Conservation (phyloP, 2,113 vertebrate genomes). For the Laticauda laticaudata region DNA sequence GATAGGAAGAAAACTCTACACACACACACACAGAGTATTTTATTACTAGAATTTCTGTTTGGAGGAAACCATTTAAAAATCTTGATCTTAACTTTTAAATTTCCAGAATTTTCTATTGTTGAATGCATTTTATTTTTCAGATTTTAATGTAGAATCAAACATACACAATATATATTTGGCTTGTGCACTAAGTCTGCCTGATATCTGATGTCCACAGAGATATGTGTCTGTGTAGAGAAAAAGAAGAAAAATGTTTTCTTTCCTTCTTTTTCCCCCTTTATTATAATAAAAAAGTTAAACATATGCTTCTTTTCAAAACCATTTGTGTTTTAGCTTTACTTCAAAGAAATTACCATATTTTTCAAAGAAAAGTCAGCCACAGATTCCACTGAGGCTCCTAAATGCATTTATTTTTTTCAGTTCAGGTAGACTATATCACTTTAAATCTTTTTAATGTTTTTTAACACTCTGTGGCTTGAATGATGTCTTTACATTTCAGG, state of each 20-base stretch:
- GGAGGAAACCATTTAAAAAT: background rate
- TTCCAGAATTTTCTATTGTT: background rate
- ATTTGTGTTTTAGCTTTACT: too few relatives aligned
- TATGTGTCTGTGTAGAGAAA: background rate
- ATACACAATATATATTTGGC: background rate
- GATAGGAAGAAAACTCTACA: background rate
- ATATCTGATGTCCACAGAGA: background rate
- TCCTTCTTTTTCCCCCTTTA: background rate
- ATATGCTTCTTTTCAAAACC: background rate
- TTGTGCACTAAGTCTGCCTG: background rate
- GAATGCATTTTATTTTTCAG: background rate
- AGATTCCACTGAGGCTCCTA: background rate
- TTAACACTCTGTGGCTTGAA: background rate
- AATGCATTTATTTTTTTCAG: background rate
- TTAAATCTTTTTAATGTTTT: background rate
- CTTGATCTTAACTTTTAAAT: background rate
- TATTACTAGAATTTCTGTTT: background rate
- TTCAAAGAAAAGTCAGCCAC: background rate
- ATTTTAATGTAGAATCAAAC: background rate
- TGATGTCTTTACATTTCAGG: background rate
- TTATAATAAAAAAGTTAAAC: background rate
- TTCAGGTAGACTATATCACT: background rate
- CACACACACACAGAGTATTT: background rate
- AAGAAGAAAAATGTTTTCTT: background rate
- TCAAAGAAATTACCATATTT: background rate